Percentiles rank a stretch among this genome's conserved stretches.
These are phyloP conservation scores for Phyllotis vaccarum DNA, from an alignment of 2,797 vertebrate genomes.

Conservation along the genomic window DNA sequence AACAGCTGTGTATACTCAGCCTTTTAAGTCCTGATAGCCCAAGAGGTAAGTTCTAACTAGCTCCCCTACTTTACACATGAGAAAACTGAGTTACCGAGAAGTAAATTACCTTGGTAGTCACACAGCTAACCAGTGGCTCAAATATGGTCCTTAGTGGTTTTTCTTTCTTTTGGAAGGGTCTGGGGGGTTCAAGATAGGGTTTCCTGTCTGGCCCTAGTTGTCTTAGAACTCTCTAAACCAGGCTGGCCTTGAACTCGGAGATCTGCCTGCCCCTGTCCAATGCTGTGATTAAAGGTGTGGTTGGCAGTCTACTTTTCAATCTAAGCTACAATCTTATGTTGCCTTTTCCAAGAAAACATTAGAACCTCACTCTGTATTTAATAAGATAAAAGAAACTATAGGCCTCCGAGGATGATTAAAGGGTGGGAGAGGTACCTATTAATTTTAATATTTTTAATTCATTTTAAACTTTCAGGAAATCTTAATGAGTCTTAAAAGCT, in stretches of 20 bases:
- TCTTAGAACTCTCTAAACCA: neutral
- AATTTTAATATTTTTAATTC: constrained; percentile 29
- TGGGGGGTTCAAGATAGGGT: neutral
- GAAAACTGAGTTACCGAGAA: neutral
- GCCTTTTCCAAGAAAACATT: constrained; percentile 42
- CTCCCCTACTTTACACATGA: neutral
- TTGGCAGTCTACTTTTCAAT: neutral
- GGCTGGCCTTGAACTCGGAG: neutral
- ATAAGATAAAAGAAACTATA: constrained; percentile 9
- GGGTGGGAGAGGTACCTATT: neutral
- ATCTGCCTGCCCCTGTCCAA: neutral
- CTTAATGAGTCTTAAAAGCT: neutral
- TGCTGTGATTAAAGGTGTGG: neutral
- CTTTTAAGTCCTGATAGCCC: neutral
- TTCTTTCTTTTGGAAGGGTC: neutral
- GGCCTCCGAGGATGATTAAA: neutral
- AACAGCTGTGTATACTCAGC: neutral
- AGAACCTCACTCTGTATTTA: constrained; percentile 39
- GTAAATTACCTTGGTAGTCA: neutral
- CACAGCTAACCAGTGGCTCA: neutral
- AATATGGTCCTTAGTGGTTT: neutral
- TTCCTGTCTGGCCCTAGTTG: neutral
- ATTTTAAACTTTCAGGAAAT: constrained; percentile 35
- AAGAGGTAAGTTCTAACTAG: neutral
- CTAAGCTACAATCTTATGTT: neutral